A percentile compares a stretch with the other conserved stretches of the same genome.
phyloP scores from a whole-genome alignment of 2,888 invertebrate species.

The Nezara viridula region DNA sequence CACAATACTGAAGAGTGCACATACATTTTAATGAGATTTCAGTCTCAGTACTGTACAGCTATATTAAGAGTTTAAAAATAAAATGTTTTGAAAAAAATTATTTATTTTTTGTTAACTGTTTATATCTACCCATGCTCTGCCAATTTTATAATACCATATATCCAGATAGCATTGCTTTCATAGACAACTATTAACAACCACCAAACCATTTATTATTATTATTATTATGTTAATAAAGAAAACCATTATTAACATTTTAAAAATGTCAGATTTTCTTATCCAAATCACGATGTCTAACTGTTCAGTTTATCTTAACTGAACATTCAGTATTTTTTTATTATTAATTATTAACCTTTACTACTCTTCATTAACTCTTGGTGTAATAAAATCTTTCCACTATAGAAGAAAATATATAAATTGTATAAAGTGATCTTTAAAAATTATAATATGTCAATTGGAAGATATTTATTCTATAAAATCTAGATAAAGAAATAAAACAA shows the following conservation, averaged over 20 bases:
- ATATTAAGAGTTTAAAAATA: background rate
- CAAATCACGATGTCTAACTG: background rate
- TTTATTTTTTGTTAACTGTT: background rate
- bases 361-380: conserved; percentile 41
- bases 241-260: too few relatives aligned
- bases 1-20: background rate
- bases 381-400: conserved; percentile 45
- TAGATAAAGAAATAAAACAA: background rate
- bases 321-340: background rate
- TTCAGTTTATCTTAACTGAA: background rate
- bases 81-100: background rate
- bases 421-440: background rate
- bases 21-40: background rate
- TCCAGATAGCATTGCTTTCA: background rate
- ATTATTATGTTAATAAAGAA: too few relatives aligned
- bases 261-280: too few relatives aligned
- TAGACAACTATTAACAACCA: background rate
- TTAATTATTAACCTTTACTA: background rate
- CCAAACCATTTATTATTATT: background rate
- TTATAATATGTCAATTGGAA: background rate
- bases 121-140: background rate
- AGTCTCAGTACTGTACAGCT: background rate
- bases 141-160: background rate
- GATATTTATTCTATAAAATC: background rate
- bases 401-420: background rate